Conservation (phyloP, 2,888 invertebrate genomes). For the Leucophenga maculata region DNA sequence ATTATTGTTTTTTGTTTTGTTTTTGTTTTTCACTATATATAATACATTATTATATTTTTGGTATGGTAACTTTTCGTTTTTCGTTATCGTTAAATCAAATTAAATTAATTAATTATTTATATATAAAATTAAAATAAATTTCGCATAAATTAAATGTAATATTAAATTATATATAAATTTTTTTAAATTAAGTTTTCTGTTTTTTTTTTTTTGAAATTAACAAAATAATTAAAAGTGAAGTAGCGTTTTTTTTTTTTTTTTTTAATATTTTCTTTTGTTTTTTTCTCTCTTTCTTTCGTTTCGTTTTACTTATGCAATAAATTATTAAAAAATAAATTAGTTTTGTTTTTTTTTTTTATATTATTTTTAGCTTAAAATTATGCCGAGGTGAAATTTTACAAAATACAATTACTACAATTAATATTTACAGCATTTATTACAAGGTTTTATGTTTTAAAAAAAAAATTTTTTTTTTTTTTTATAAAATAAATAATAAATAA, state of each 20-base stretch:
- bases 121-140: conserved; percentile 19
- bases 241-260: not conserved
- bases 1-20: conserved; percentile 21
- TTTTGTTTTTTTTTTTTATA: too few species aligned
- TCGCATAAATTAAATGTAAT: conserved; percentile 16
- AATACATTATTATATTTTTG: conserved; percentile 25
- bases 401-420: conserved; percentile 21
- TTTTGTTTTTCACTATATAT: conserved; percentile 29
- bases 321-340: conserved; percentile 15
- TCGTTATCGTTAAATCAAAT: conserved; percentile 11
- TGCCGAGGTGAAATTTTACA: conserved; percentile 27
- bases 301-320: conserved; percentile 4
- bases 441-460: conserved; percentile 8
- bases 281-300: too few species aligned
- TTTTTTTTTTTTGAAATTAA: conserved; percentile 35
- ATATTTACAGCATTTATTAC: conserved; percentile 26
- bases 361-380: conserved; percentile 10
- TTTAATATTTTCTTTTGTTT: not conserved
- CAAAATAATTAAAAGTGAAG: conserved; percentile 41
- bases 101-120: conserved; percentile 17
- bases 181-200: not conserved
- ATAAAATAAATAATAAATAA: conserved; percentile 18
- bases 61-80: conserved; percentile 14
- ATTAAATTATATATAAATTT: not conserved
- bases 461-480: not conserved